Evolutionary conservation across 23 tunicate species (phyloP).

Genomic region (Botrylloides violaceus): DNA sequence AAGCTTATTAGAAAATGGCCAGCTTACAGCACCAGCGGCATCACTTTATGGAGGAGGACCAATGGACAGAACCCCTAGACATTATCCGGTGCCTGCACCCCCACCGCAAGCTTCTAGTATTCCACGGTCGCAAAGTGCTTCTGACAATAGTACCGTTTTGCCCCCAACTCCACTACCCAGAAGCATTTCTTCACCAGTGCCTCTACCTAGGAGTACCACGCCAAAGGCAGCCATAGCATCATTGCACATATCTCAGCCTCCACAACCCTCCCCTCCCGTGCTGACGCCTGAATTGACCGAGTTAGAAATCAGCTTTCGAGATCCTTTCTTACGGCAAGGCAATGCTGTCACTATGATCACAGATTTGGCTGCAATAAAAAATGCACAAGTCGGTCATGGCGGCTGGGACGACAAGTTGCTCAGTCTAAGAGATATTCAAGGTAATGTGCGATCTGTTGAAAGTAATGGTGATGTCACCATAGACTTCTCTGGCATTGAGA

Average conservation of each 20-base stretch:
- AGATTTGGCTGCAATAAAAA: conserved; percentile 17
- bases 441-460: conserved; percentile 4
- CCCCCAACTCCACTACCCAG: background rate
- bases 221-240: background rate
- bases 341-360: conserved; percentile 6
- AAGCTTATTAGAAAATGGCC: background rate
- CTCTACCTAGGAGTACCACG: background rate
- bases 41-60: background rate
- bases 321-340: conserved; percentile 15
- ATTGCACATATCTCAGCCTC: background rate
- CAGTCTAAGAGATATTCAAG: background rate
- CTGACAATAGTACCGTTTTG: background rate
- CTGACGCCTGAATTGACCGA: background rate
- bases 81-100: background rate
- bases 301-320: conserved; percentile 13
- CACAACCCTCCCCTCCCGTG: background rate
- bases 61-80: background rate
- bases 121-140: background rate
- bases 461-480: conserved; percentile 17
- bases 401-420: conserved; percentile 14
- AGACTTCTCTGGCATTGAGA: conserved; percentile 7
- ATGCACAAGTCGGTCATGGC: conserved; percentile 26
- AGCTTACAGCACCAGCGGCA: background rate
- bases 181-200: background rate
- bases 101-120: background rate